Evolutionary conservation across 2,888 invertebrate species (phyloP), one percentile per base, ranked within the genome.

Genomic region (Liposcelis brunnea): DNA sequence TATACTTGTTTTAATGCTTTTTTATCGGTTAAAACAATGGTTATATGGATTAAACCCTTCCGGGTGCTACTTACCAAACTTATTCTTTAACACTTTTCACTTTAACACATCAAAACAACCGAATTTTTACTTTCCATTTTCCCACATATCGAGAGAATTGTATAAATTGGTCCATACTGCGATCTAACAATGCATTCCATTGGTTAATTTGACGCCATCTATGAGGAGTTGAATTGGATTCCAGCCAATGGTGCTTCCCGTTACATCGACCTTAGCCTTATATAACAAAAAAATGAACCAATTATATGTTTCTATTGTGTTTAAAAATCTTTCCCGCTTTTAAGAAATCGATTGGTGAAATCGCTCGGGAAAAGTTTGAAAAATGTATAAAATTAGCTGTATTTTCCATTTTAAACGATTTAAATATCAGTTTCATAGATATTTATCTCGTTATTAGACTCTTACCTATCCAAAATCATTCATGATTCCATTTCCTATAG

Each of bases 81-180:
- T 40, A 18, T 40, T 18, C 12, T 12, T 16, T 21, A 19, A 16
- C 12, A 40, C 12, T 40, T 21, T 19, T n/a, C 40, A 21, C 19
- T 26, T 16, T 19, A 40, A 40, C 40, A 19, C 40, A 16, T 18
- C 12, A 40, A 40, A 40, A 40, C 40, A 40, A 40, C 15, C 40
- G 21, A 16, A 40, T 40, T 40, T 40, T 40, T 40, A 40, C 40
- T 40, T 40, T 40, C 40, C 40, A 40, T 40, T 40, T 40, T 40
- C 21, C 21, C 40, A 40, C 40, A 40, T 40, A 40, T 19, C 19
- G 40, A 40, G 40, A 19, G 40, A 40, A 40, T 40, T 40, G 40
- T 40, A 16, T 40, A 19, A 40, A 26, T 26, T 26, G 26, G 26
- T 26, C 26, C 26, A 15, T 35, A 35, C 35, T 15, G 16, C 35